These are phyloP conservation scores for Rallus limicola DNA, from an alignment of 2,113 vertebrate genomes.

Conservation along the genomic window DNA sequence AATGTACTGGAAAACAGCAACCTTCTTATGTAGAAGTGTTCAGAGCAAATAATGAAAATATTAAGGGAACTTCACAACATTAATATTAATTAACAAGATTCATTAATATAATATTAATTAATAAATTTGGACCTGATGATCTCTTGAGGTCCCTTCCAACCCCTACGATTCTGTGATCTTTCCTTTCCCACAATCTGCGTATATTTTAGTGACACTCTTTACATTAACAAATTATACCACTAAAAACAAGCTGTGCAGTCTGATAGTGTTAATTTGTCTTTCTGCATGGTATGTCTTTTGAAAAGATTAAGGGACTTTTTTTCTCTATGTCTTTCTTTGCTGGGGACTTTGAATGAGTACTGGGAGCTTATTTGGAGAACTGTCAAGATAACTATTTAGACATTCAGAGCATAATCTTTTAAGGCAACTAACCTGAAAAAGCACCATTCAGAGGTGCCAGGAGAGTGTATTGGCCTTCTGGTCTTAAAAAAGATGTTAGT, in stretches of 20 bases:
- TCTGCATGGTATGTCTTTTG: not conserved
- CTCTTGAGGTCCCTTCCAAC: too few relatives aligned
- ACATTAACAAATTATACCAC: not conserved
- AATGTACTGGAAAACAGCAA: not conserved
- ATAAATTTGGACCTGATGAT: not conserved
- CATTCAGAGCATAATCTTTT: not conserved
- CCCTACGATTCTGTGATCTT: not conserved
- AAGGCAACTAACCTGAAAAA: constrained; percentile 85
- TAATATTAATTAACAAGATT: not conserved
- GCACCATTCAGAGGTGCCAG: constrained; percentile 88
- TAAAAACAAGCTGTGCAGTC: not conserved
- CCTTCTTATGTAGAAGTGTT: not conserved
- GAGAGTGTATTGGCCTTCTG: constrained; percentile 88
- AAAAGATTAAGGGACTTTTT: not conserved
- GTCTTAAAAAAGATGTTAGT: constrained; percentile 79
- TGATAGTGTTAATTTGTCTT: not conserved
- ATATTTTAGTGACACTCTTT: not conserved
- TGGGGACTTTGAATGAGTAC: not conserved
- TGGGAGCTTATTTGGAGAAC: not conserved
- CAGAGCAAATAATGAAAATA: not conserved
- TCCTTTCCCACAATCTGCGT: not conserved
- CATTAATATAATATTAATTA: not conserved
- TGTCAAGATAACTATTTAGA: not conserved
- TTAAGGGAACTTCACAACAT: not conserved
- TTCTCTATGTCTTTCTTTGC: not conserved